phyloP scores from a whole-genome alignment of 1,140 invertebrate genomes.

The Hormaphis cornu region DNA sequence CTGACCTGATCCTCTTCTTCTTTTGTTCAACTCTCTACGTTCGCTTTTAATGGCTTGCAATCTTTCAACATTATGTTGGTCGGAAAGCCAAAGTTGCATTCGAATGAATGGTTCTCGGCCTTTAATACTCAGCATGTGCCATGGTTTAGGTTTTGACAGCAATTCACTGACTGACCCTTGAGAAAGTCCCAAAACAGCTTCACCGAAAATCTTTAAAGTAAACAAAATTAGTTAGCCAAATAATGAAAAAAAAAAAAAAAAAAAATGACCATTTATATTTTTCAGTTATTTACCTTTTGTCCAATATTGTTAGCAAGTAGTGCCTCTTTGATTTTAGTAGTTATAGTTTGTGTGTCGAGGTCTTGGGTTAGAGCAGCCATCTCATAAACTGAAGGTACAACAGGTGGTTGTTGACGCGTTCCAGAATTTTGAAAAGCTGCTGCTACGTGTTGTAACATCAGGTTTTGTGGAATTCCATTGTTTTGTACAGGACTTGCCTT shows the following conservation, averaged over 20 bases:
- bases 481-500: neutral
- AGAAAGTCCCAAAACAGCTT: conserved; percentile 88
- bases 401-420: conserved; percentile 62
- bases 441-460: conserved; percentile 49
- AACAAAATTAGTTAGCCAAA: conserved; percentile 29
- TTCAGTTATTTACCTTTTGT: conserved; percentile 62
- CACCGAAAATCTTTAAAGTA: conserved; percentile 73
- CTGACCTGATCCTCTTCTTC: conserved; percentile 50
- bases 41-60: conserved; percentile 81
- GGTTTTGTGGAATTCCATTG: conserved; percentile 11
- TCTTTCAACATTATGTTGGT: conserved; percentile 84
- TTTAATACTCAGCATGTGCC: conserved; percentile 98
- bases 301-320: conserved; percentile 94
- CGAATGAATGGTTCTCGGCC: conserved; percentile 95
- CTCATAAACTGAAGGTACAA: conserved; percentile 77
- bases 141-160: conserved; percentile 94
- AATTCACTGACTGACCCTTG: conserved; percentile 96
- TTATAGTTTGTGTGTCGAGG: conserved; percentile 91
- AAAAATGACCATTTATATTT: neutral
- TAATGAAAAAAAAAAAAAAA: too few relatives aligned
- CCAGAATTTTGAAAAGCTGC: conserved; percentile 59
- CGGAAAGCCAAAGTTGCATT: conserved; percentile 95
- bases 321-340: conserved; percentile 94
- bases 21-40: conserved; percentile 77
- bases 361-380: conserved; percentile 94